Evolutionary conservation across 2,797 vertebrate species (phyloP).

Genomic region (Choloepus didactylus): DNA sequence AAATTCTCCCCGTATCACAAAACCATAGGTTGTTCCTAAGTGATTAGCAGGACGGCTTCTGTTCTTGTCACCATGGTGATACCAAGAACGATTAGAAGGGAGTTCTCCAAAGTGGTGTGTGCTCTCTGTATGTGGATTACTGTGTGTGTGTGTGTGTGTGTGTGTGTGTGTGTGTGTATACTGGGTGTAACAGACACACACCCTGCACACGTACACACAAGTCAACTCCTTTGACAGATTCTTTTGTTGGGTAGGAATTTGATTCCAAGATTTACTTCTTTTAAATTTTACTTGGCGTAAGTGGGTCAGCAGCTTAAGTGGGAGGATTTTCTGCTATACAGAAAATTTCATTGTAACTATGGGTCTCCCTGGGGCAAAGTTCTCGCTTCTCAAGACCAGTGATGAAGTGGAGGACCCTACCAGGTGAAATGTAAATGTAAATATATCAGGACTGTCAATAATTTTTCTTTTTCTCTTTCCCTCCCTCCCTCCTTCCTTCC

Average conservation of each 20-base stretch:
- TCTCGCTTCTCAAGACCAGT: neutral
- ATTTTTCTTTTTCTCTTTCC: neutral
- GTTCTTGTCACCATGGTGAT: conserved; percentile 86
- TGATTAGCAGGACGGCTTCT: conserved; percentile 72
- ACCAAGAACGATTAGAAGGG: conserved; percentile 71
- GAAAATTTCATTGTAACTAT: neutral
- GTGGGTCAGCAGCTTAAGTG: neutral
- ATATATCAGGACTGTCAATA: neutral
- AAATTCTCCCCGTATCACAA: conserved; percentile 41
- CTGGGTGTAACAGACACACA: neutral
- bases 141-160: neutral
- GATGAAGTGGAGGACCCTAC: neutral
- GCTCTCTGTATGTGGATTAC: neutral
- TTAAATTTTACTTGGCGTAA: neutral
- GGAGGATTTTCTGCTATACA: neutral
- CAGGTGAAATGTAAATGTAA: neutral
- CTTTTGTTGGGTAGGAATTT: neutral
- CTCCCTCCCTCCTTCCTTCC: no score
- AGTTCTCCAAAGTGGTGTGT: neutral
- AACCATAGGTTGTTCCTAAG: conserved; percentile 17
- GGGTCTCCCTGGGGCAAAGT: neutral
- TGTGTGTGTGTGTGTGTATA: no score
- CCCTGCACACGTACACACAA: neutral
- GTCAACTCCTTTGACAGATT: neutral
- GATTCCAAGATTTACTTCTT: neutral